These are phyloP conservation scores for Lophura nycthemera DNA, from an alignment of 2,113 vertebrate genomes.

Conservation along the genomic window DNA sequence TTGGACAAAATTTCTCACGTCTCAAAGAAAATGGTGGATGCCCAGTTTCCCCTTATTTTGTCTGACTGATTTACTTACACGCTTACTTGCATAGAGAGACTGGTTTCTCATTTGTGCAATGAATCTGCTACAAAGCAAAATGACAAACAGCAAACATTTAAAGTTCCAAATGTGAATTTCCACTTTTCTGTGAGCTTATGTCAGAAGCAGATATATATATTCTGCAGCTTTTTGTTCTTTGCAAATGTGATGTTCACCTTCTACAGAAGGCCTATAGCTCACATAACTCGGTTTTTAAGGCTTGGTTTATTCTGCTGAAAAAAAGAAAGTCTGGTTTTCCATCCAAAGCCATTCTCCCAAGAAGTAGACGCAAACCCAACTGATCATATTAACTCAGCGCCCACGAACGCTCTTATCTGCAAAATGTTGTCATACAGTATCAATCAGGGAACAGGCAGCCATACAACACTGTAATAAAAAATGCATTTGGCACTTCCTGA, in stretches of 20 bases:
- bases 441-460: conserved; percentile 1
- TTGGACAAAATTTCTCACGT: not conserved
- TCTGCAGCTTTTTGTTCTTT: conserved; percentile 21
- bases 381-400: not conserved
- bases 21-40: not conserved
- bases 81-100: not conserved
- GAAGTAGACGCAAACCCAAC: conserved; percentile 8
- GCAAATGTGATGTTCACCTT: not conserved
- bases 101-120: not conserved
- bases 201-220: not conserved
- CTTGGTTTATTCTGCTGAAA: conserved; percentile 22
- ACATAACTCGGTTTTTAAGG: not conserved
- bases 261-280: not conserved
- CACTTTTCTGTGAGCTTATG: not conserved
- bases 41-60: not conserved
- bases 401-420: conserved; percentile 8
- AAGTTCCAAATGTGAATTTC: not conserved
- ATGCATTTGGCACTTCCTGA: not conserved
- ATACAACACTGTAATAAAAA: conserved; percentile 35
- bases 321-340: not conserved
- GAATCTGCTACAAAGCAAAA: conserved; percentile 13
- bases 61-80: not conserved
- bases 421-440: conserved; percentile 1
- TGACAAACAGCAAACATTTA: not conserved
- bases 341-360: not conserved